Percentiles rank a stretch among this genome's conserved stretches.
These are phyloP conservation scores for Octodonta nipae DNA, from an alignment of 2,888 invertebrate genomes.

Conservation along the genomic window DNA sequence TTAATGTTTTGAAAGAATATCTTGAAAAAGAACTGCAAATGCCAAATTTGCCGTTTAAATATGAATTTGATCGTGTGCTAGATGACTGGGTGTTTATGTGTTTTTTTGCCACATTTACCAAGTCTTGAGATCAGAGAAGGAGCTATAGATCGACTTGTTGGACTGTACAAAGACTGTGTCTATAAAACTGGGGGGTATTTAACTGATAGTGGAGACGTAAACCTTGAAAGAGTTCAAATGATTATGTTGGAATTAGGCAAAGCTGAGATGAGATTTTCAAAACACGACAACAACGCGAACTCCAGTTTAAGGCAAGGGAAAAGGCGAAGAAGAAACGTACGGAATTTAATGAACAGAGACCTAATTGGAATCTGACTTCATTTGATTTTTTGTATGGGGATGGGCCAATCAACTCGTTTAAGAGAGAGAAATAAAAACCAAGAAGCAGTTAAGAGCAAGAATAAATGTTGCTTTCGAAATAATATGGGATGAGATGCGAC, in stretches of 20 bases:
- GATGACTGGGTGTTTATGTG: constrained; percentile 99
- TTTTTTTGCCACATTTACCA: constrained; percentile 97
- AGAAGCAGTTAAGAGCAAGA: no score
- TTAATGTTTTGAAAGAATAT: constrained; percentile 87
- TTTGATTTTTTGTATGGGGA: no score
- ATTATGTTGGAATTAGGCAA: constrained; percentile 88
- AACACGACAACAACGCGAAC: constrained; percentile 73
- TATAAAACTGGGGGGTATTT: constrained; percentile 91
- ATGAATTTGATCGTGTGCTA: constrained; percentile 86
- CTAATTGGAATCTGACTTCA: constrained; percentile 57
- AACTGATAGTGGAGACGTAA: constrained; percentile 88
- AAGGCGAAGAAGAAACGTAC: constrained; percentile 52
- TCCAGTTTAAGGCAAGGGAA: constrained; percentile 65
- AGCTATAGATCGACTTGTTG: constrained; percentile 87
- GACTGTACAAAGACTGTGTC: constrained; percentile 85
- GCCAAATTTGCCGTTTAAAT: constrained; percentile 85
- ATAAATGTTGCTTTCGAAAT: no score
- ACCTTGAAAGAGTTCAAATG: constrained; percentile 83
- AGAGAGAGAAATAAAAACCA: no score
- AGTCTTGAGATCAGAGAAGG: constrained; percentile 94
- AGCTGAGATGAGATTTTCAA: constrained; percentile 93
- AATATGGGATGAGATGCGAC: no score
- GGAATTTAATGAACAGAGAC: constrained; percentile 39
- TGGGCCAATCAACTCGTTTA: no score
- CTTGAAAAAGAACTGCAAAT: constrained; percentile 77